A percentile compares a stretch with the other conserved stretches of the same genome.
These are phyloP conservation scores for Carlito syrichta DNA, from an alignment of 2,113 vertebrate genomes.

Conservation along the genomic window DNA sequence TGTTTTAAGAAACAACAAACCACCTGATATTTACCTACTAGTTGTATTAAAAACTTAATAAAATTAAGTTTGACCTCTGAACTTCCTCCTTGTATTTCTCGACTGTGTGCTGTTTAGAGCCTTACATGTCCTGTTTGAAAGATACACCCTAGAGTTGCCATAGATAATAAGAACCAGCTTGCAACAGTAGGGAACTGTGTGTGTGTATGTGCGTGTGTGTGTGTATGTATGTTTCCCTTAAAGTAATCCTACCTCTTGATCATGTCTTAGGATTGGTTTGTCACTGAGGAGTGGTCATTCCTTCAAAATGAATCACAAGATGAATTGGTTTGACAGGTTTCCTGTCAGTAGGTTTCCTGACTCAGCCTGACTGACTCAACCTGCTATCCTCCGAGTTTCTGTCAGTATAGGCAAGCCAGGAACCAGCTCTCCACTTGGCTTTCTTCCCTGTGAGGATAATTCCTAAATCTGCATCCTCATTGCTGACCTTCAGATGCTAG, in stretches of 20 bases:
- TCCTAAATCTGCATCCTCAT: background rate
- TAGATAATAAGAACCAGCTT: background rate
- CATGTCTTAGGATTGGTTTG: slow-evolving; percentile 15
- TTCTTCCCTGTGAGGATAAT: background rate
- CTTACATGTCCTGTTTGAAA: background rate
- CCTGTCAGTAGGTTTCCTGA: no score
- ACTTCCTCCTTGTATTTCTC: background rate
- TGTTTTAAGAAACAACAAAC: background rate
- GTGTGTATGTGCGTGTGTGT: no score
- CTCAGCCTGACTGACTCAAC: background rate
- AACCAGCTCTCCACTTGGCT: background rate
- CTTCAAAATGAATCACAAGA: slow-evolving; percentile 54
- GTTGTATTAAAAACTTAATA: slow-evolving; percentile 28
- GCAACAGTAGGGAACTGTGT: background rate
- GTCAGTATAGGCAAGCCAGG: background rate
- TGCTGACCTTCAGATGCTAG: slow-evolving; percentile 30
- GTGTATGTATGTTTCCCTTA: no score
- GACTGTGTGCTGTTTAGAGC: background rate
- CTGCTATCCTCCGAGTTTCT: background rate
- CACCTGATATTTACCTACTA: slow-evolving; percentile 17
- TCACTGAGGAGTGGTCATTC: slow-evolving; percentile 57
- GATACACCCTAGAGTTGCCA: background rate
- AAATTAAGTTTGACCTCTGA: background rate
- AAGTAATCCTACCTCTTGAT: background rate
- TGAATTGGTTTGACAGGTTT: background rate